A percentile compares a stretch with the other conserved stretches of the same genome.
These are phyloP conservation scores for Xestia c-nigrum DNA, from an alignment of 2,888 invertebrate genomes.

Conservation along the genomic window DNA sequence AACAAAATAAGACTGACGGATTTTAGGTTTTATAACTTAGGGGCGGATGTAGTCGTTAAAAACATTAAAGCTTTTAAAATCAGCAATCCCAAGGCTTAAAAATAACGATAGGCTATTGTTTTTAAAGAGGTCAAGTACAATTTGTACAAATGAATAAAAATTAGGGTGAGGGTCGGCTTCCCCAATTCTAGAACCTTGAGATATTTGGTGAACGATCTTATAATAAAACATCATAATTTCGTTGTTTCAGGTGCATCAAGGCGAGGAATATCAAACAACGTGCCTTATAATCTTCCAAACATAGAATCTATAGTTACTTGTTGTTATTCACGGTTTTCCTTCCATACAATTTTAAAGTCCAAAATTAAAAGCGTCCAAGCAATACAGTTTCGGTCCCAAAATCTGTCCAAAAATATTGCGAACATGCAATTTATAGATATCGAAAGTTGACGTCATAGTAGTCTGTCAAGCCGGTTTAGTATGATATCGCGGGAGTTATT, in stretches of 20 bases:
- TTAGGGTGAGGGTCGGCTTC: conserved; percentile 47
- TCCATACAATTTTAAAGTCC: conserved; percentile 61
- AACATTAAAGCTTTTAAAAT: conserved; percentile 53
- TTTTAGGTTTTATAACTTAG: conserved; percentile 15
- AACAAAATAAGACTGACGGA: background rate
- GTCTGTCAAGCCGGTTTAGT: conserved; percentile 14
- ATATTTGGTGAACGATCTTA: background rate
- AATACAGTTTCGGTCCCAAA: conserved; percentile 53
- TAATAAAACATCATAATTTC: conserved; percentile 19
- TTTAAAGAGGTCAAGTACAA: conserved; percentile 52
- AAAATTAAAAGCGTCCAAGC: conserved; percentile 56
- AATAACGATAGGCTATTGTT: conserved; percentile 48
- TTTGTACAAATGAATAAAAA: conserved; percentile 27
- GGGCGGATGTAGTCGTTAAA: conserved; percentile 21
- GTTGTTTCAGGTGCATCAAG: conserved; percentile 81
- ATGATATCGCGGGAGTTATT: conserved; percentile 51
- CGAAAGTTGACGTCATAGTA: conserved; percentile 24
- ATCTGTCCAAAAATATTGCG: conserved; percentile 64
- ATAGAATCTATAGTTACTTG: conserved; percentile 56
- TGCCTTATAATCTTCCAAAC: conserved; percentile 81
- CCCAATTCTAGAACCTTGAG: background rate
- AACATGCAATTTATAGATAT: conserved; percentile 27
- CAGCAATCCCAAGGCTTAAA: conserved; percentile 36
- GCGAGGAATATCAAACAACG: conserved; percentile 72
- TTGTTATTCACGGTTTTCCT: conserved; percentile 65